Base-by-base conservation (phyloP, 2,888 invertebrate genomes). In the Zaprionus lineosus region DNA sequence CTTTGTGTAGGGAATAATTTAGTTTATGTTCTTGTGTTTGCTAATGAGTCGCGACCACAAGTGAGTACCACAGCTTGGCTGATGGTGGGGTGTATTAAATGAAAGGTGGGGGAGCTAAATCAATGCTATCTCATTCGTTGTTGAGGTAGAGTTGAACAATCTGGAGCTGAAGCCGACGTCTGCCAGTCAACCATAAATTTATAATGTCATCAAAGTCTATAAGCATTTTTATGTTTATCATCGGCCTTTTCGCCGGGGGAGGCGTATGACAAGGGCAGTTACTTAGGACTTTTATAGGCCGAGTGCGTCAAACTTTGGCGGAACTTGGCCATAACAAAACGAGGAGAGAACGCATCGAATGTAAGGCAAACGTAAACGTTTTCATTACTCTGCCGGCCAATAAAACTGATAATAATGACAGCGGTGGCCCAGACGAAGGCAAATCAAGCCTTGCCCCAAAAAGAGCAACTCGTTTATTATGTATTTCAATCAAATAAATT, bases 351-450 rank as follows among this genome's bases (percentile, higher is more conserved):
- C 50, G 60, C 52, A 37, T 37, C 56, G 47, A 58, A 51, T 60
- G 51, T 65, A 69, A 74, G 50, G 67, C 72, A 75, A 72, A 73
- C 73, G 62, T 70, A 78, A 79, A 79, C 70, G 83, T 51, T 83
- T 78, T 68, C 79, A 83, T 78, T 79, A 70, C 77, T 72, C 53
- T 67, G 52, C 62, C 62, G 59, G 56, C 40, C 67, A 79, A 79
- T 76, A 83, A 76, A 78, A 83, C 64, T 65, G 67, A 59, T 70
- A 78, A 83, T 75, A 78, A 79, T 73, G 60, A 50, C 50, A 12
- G 57, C 9, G 39, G 6, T 19, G 31, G 19, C 15, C 11, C 12
- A 34, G n/a, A 3, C 12, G 29, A 4, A 9, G 33, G 21, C 47
- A 58, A 69, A 69, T 59, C 48, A 63, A 46, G 9, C 8, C 21